A percentile compares a stretch with the other conserved stretches of the same genome.
Evolutionary conservation across 2,113 vertebrate genomes (phyloP).

Genomic region (Ceuthmochares aereus): DNA sequence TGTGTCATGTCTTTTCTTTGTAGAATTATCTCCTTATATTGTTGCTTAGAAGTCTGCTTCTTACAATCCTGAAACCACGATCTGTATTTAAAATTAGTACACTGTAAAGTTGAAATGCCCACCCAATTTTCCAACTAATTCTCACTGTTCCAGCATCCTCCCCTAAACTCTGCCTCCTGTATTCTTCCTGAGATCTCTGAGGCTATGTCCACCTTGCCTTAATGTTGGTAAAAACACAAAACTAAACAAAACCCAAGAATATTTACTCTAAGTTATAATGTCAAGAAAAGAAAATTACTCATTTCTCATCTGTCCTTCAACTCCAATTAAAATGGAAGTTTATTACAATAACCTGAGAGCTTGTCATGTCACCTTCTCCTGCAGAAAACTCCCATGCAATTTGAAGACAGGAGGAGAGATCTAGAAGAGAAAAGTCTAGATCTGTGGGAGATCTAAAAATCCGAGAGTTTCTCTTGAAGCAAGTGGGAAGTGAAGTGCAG

Average conservation of each 20-base stretch:
- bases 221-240: not conserved
- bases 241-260: not conserved
- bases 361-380: not conserved
- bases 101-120: not conserved
- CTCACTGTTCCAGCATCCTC: not conserved
- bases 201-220: not conserved
- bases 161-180: not conserved
- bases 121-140: not conserved
- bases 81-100: not conserved
- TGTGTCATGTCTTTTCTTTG: not conserved
- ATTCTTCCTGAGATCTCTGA: not conserved
- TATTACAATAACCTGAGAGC: not conserved
- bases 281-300: not conserved
- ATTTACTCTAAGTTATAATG: not conserved
- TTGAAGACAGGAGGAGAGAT: not conserved
- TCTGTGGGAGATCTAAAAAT: not conserved
- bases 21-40: not conserved
- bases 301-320: not conserved
- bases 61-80: not conserved
- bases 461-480: not conserved
- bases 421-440: not conserved
- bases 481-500: not conserved
- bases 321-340: not conserved
- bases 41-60: fast-evolving
- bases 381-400: not conserved